Base-by-base conservation (phyloP, 2,888 invertebrate genomes). In the Rambutsinella grinnellia region DNA sequence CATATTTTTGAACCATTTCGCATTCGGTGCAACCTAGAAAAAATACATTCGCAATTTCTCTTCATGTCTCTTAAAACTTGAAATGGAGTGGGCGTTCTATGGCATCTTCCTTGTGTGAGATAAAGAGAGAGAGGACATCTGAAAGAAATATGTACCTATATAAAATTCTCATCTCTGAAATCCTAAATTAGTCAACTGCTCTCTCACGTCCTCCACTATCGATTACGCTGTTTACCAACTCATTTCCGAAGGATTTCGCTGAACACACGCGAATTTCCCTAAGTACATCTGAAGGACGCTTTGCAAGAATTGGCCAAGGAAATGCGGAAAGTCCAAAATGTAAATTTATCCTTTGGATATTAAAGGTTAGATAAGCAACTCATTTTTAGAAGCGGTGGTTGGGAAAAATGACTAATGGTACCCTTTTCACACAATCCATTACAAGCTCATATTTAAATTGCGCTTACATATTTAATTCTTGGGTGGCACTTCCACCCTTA, bases 31-130 rank as follows among this genome's bases (percentile, higher is more conserved):
- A 27, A 63, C 17, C 65, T 26, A 49, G 46, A 63, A 65, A 15
- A 49, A 10, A 56, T 2, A 56, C 21, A 17, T 57, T 67, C 27
- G 3, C 27, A 44, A 24, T n/a, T 54, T 28, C 3, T 21, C 26
- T 56, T 56, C 46, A 46, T 10, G 36, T 58, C 26, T 61, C 13
- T 60, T 53, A 6, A 1, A 67, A 36, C 36, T 36, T 36, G 36
- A 36, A 72, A 65, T 26, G 36, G 19, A 53, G 74, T 74, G 60
- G 74, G 74, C 74, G 74, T 44, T 26, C 24, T 46, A 26, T 60
- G 61, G 53, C 51, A 74, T 53, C 21, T 62, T 70, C 44, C 49
- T 58, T 47, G 68, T 19, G 44, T 21, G 44, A 19, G 58, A 27
- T 36, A 24, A 15, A 8, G 15, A 36, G 36, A 1, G 8, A 57